Base-by-base conservation (phyloP, 2,113 vertebrate species). In the Pipa parva region DNA sequence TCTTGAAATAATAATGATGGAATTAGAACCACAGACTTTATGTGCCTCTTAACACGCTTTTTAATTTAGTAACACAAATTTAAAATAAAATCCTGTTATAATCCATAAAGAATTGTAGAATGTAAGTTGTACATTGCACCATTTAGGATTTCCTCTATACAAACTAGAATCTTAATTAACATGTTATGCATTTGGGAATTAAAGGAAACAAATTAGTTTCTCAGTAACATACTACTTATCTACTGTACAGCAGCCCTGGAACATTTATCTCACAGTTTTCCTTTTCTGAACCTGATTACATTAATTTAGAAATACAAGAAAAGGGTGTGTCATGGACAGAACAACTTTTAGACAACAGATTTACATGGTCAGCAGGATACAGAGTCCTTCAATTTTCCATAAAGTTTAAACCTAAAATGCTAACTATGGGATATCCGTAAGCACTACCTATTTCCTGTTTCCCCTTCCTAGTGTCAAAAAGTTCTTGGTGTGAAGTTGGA, bases 221-320 rank as follows among this genome's bases (percentile, higher is more conserved):
- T 33, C 63, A 54, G 9, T n/a, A n/a, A n/a, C 36, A 1, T 37
- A 22, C 22, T 20, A 28, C 28, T 59, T 59, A 31, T 20, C 25
- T 49, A 55, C 51, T n/a, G 29, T 27, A 18, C n/a, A n/a, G n/a
- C n/a, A n/a, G n/a, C n/a, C n/a, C n/a, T n/a, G n/a, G n/a, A n/a
- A n/a, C n/a, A n/a, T n/a, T 37, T 37, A 67, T 59, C 58, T 67
- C 42, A 27, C 22, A 48, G 54, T 7, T 29, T 67, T 67, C 64
- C 64, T 59, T 54, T 50, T 59, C 59, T 13, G 17, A 67, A 27
- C 6, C 13, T 48, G 45, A 59, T 50, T 58, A 50, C 10, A 59
- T 33, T 12, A 59, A 20, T 12, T 59, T 28, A 22, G 42, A 50
- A 63, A 65, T n/a, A 13, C 21, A 50, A 18, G 42, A 49, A 15